phyloP scores from a whole-genome alignment of 30 jellyfish, hydroid and myxozoan genomes.

The Mastigias papua region DNA sequence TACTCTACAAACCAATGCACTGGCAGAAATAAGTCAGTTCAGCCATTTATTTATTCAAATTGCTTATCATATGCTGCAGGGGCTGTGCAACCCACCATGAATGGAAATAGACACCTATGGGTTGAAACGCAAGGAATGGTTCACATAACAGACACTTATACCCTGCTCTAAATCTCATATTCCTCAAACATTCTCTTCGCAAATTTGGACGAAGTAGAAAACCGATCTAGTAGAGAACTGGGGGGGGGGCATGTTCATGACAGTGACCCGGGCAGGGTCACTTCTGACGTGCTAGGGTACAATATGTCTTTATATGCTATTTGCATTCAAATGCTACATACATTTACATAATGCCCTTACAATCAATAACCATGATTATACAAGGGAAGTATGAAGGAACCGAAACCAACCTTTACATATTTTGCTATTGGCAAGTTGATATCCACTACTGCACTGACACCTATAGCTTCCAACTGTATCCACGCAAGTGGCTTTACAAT shows the following conservation, averaged over 20 bases:
- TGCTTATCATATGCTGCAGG: background rate
- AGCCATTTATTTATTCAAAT: background rate
- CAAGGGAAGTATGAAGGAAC: background rate
- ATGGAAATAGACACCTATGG: no score
- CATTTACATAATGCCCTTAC: background rate
- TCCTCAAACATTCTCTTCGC: no score
- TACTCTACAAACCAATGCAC: background rate
- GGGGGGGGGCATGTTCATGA: no score
- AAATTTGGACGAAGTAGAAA: no score
- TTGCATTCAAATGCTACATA: background rate
- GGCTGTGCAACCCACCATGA: no score
- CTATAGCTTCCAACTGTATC: constrained; percentile 84
- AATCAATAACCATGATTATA: background rate
- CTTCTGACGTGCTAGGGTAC: no score
- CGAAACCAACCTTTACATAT: constrained; percentile 72
- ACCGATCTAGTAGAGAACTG: no score
- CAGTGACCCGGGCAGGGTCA: no score
- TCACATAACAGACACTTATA: no score
- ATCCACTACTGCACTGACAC: constrained; percentile 86
- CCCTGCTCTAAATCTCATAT: no score
- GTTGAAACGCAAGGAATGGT: no score
- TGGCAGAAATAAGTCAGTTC: background rate
- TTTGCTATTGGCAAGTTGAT: constrained; percentile 58
- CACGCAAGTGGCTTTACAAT: constrained; percentile 84
- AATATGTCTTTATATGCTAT: no score